Conservation (phyloP, 2,797 vertebrate species). For the Siniperca obscura region DNA sequence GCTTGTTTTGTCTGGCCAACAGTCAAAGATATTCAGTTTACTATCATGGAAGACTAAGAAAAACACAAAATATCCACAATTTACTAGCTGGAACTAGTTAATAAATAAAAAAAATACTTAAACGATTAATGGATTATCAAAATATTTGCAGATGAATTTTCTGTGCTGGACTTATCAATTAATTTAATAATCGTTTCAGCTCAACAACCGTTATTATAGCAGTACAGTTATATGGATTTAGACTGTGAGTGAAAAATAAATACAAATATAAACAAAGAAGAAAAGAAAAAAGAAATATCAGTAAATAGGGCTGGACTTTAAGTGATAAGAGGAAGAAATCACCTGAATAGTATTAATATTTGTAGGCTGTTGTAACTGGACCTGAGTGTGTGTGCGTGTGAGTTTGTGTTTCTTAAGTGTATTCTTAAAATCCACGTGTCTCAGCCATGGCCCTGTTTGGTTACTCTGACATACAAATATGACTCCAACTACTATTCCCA, state of each 20-base stretch:
- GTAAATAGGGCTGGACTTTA: neutral
- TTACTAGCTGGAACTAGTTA: neutral
- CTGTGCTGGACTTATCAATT: neutral
- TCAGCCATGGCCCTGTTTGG: conserved; percentile 62
- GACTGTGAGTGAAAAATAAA: neutral
- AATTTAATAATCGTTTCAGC: neutral
- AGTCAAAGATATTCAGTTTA: neutral
- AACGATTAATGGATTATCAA: neutral
- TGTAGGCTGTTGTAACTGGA: conserved; percentile 11
- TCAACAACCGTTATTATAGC: neutral
- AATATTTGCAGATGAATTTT: neutral
- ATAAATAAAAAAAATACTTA: neutral
- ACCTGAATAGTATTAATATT: neutral
- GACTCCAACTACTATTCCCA: conserved; percentile 76
- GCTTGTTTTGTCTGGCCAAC: neutral
- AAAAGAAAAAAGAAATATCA: neutral
- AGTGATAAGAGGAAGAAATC: neutral
- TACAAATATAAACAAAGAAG: neutral
- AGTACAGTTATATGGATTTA: neutral
- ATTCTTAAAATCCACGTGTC: conserved; percentile 81
- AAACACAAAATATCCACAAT: neutral
- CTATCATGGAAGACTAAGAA: neutral
- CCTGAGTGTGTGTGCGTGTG: neutral
- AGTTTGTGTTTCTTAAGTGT: conserved; percentile 12
- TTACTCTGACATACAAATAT: conserved; percentile 53